Conservation (phyloP, 2,113 vertebrate genomes). For the Sphyrna mokarran region DNA sequence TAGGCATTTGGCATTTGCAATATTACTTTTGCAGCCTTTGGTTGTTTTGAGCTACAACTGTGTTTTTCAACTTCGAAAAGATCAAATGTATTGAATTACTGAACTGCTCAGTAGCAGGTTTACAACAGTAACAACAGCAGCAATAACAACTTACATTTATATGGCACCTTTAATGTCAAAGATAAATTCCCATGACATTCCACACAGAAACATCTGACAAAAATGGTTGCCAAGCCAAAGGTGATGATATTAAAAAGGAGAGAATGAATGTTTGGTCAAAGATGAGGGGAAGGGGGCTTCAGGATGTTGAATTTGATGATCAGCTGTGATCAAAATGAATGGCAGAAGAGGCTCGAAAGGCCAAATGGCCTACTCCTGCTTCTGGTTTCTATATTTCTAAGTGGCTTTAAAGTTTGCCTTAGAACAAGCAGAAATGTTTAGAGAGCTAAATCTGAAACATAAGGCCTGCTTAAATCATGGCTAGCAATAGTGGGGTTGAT, state of each 20-base stretch:
- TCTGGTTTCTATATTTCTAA: too few species aligned
- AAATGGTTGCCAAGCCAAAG: neutral
- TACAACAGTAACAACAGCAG: neutral
- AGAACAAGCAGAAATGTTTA: neutral
- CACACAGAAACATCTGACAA: neutral
- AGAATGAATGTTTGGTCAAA: neutral
- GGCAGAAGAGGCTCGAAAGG: too few species aligned
- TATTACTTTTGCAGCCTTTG: neutral
- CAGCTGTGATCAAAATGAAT: too few species aligned
- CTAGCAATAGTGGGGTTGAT: neutral
- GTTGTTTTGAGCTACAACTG: neutral
- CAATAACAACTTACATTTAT: neutral
- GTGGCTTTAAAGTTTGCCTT: neutral
- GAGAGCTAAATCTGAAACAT: neutral
- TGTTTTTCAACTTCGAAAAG: neutral
- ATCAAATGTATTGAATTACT: neutral
- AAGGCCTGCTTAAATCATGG: neutral
- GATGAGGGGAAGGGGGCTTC: neutral
- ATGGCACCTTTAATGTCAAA: neutral
- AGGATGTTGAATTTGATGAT: too few species aligned
- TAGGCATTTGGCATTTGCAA: neutral
- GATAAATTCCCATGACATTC: neutral
- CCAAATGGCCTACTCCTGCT: too few species aligned
- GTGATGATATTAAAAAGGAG: neutral
- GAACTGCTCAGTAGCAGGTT: neutral